Conservation (phyloP, 1,140 invertebrate genomes). For the Drosophila ambigua region DNA sequence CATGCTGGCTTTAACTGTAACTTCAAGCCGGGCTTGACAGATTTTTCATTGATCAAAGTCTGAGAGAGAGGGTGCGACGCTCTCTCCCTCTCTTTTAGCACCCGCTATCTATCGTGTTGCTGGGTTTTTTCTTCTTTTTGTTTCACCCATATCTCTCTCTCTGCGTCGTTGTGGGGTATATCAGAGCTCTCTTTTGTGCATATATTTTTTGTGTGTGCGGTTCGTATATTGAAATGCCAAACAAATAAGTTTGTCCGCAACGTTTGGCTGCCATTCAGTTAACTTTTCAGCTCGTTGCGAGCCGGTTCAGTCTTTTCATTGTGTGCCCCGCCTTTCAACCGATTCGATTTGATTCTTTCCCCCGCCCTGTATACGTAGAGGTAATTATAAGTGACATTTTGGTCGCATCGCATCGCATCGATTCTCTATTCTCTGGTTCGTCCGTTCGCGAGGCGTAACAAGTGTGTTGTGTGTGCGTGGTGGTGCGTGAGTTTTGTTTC, state of each 20-base stretch:
- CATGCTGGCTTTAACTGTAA: too few relatives aligned
- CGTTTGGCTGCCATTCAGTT: slow-evolving; percentile 55
- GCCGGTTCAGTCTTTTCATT: slow-evolving; percentile 50
- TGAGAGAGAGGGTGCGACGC: too few relatives aligned
- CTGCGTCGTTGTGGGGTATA: slow-evolving; percentile 8
- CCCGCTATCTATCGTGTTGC: too few relatives aligned
- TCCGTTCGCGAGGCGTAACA: slow-evolving; percentile 53
- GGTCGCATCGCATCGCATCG: slow-evolving; percentile 34
- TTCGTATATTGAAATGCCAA: slow-evolving; percentile 30
- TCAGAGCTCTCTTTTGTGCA: slow-evolving; percentile 17
- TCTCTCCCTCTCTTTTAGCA: too few relatives aligned
- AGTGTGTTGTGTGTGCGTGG: slow-evolving; percentile 25
- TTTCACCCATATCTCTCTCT: slow-evolving; percentile 13
- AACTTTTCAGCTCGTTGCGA: slow-evolving; percentile 57
- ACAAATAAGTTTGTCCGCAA: slow-evolving; percentile 65
- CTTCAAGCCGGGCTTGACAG: too few relatives aligned
- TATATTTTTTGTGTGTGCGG: slow-evolving; percentile 4
- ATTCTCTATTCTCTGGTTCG: slow-evolving; percentile 23
- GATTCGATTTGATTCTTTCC: slow-evolving; percentile 27
- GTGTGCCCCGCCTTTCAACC: slow-evolving; percentile 3
- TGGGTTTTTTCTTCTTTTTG: slow-evolving; percentile 11
- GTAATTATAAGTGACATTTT: slow-evolving; percentile 76
- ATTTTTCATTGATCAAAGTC: too few relatives aligned
- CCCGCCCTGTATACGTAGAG: slow-evolving; percentile 29
- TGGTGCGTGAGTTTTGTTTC: slow-evolving; percentile 9